Evolutionary conservation across 2,797 vertebrate species (phyloP).

Genomic region (Malurus leucopterus): DNA sequence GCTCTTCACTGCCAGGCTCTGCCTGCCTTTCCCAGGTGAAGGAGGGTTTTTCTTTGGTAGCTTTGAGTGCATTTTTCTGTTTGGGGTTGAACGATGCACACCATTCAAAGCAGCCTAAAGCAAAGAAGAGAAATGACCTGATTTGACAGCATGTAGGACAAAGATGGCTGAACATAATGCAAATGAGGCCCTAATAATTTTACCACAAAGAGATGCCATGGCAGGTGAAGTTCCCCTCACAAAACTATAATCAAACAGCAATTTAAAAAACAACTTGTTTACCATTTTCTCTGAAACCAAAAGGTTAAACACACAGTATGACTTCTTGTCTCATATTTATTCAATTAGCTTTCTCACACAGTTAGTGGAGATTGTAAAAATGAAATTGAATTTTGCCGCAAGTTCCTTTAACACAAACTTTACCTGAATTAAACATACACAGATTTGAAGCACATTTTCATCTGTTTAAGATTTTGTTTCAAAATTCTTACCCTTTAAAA

Average conservation of each 20-base stretch:
- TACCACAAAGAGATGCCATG: neutral
- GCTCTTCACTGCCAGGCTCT: conserved; percentile 45
- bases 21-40: conserved; percentile 51
- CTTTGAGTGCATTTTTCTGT: conserved; percentile 46
- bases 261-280: neutral
- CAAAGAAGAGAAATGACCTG: conserved; percentile 38
- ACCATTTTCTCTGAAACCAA: neutral
- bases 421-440: neutral
- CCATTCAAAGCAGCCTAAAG: conserved; percentile 49
- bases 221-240: neutral
- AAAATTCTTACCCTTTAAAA: neutral
- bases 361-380: neutral
- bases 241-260: neutral
- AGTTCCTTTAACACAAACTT: neutral
- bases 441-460: neutral
- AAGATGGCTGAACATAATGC: neutral
- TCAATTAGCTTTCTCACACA: neutral
- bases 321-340: neutral
- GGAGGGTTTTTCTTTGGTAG: conserved; percentile 53
- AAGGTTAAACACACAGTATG: neutral
- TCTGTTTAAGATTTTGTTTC: neutral
- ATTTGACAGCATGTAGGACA: neutral
- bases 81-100: neutral
- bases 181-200: neutral
- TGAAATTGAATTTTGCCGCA: neutral